Conservation (phyloP, 2,797 vertebrate genomes). For the Mus spretus region DNA sequence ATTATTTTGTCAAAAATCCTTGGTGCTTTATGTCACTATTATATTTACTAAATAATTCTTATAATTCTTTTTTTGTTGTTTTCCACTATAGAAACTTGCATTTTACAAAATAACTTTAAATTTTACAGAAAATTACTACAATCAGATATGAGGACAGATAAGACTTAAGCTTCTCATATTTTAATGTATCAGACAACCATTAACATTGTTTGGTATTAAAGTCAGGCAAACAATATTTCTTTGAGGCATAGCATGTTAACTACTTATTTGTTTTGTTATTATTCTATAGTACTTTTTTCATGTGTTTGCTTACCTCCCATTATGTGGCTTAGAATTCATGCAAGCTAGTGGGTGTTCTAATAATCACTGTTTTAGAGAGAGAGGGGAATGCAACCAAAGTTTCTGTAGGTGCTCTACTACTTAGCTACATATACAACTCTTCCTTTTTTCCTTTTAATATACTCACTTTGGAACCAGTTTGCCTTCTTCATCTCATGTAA, state of each 20-base stretch:
- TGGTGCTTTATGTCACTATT: constrained; percentile 11
- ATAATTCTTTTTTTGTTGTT: background rate
- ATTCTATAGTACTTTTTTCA: constrained; percentile 25
- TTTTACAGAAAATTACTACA: background rate
- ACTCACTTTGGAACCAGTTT: background rate
- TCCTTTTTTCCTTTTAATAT: background rate
- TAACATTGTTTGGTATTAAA: constrained; percentile 17
- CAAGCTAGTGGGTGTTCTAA: background rate
- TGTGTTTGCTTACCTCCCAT: background rate
- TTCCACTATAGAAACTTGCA: constrained; percentile 16
- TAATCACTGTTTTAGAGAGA: background rate
- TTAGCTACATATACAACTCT: too few relatives aligned
- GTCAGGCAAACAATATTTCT: background rate
- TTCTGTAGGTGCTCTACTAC: background rate
- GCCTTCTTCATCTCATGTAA: background rate
- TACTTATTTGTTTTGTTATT: background rate
- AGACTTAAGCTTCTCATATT: constrained; percentile 31
- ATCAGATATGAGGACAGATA: constrained; percentile 23
- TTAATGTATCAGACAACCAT: constrained; percentile 45
- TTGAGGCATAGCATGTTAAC: constrained; percentile 54
- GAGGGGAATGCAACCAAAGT: background rate
- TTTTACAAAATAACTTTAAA: constrained; percentile 60
- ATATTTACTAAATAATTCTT: constrained; percentile 45
- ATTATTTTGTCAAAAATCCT: background rate
- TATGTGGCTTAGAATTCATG: constrained; percentile 54